Percentiles rank a stretch among this genome's conserved stretches.
These are phyloP conservation scores for Philereme vetulata DNA, from an alignment of 2,888 invertebrate genomes.

Conservation along the genomic window DNA sequence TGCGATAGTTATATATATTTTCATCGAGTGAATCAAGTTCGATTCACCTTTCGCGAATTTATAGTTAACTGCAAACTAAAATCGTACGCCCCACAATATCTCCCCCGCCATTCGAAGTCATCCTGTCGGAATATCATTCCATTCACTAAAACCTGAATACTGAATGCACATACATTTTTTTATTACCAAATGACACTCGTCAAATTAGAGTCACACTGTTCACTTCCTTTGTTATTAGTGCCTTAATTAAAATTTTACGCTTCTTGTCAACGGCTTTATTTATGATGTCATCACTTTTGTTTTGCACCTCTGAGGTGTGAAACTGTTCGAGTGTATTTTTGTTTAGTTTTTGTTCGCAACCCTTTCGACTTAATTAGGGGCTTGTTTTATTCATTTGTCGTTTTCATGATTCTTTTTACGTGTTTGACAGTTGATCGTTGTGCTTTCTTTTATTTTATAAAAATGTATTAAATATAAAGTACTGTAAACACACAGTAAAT, in stretches of 20 bases:
- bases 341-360: slow-evolving; percentile 53
- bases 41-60: slow-evolving; percentile 30
- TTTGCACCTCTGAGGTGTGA: slow-evolving; percentile 81
- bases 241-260: slow-evolving; percentile 81
- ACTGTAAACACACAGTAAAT: no score
- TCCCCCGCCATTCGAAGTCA: slow-evolving; percentile 58
- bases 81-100: slow-evolving; percentile 36
- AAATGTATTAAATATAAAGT: no score
- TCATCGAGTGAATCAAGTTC: slow-evolving; percentile 16
- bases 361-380: slow-evolving; percentile 66
- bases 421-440: slow-evolving; percentile 2
- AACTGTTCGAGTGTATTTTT: slow-evolving; percentile 60
- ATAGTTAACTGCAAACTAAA: slow-evolving; percentile 40
- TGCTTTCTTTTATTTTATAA: no score
- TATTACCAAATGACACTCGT: slow-evolving; percentile 69
- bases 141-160: slow-evolving; percentile 61
- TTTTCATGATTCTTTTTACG: slow-evolving; percentile 26
- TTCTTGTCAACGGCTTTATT: slow-evolving; percentile 51
- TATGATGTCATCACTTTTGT: slow-evolving; percentile 65
- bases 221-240: slow-evolving; percentile 64
- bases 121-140: slow-evolving; percentile 62
- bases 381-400: slow-evolving; percentile 41
- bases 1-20: not conserved
- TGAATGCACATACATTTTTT: slow-evolving; percentile 49
- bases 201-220: slow-evolving; percentile 69